Evolutionary conservation across 2,797 vertebrate genomes (phyloP), one percentile per base, ranked within the genome.

Genomic region (Esox masquinongy): DNA sequence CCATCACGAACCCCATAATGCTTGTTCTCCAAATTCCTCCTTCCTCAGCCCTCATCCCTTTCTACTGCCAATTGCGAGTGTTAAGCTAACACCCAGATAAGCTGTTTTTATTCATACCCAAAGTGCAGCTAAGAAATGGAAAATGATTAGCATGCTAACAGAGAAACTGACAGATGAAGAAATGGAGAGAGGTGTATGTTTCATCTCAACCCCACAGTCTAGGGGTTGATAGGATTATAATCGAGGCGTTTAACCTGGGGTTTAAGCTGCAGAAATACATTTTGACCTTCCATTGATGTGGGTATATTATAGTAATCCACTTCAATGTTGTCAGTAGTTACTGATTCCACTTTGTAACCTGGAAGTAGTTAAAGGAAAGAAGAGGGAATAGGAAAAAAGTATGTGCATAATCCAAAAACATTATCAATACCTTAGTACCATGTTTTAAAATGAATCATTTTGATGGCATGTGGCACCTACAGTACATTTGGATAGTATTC

Each of bases 91-190:
- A 4, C 69, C 69, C n/a, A 51, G 47, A 8, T 49, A 26, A 26
- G 47, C 39, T 24, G 69, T 49, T 70, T 70, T 70, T 24, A 70
- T 24, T 50, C 24, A 26, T 26, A 26, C 67, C 43, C 36, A 3
- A 39, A 17, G 43, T 26, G 34, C 50, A 16, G 68, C 17, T 19
- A 11, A 36, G 31, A 36, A 19, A 12, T 7, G 16, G 17, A 47
- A 7, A 7, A 34, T n/a, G 36, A 43, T 3, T 39, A 47, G 31
- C 1, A 39, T 11, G 6, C 8, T 1, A 9, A 7, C 15, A 34
- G 66, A 61, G 31, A 63, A 4, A 17, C 56, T 15, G 5, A 24
- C 47, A 77, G 24, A 50, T 9, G 74, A 75, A 66, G 39, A 76
- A 56, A 36, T 14, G 50, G 50, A 17, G 5, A 51, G 15, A 1